Base-by-base conservation (phyloP, 23 tunicate genomes). In the Halocynthia aurantium region DNA sequence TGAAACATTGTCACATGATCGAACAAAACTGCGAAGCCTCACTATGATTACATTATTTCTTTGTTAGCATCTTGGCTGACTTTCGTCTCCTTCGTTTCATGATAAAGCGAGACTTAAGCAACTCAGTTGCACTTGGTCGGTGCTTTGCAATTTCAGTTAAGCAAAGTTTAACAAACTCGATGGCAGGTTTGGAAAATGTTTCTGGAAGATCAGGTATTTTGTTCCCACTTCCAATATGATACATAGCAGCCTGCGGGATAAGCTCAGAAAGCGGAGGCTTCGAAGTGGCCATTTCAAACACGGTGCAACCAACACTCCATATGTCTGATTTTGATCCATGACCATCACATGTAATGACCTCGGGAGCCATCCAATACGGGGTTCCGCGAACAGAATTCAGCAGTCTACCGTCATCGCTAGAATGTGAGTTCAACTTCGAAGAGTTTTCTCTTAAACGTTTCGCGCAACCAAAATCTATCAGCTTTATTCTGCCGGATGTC, bases 291-390 rank as follows among this genome's bases (percentile, higher is more conserved):
- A 92, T 92, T 64, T 92, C 98, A 13, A 77, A 77, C 51, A 92
- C 92, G 44, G 98, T 92, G 71, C 91, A 86, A 8, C 92, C 98
- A n/a, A 92, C 53, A 61, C 92, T 86, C 99, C 99, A 96, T 7
- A 96, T 77, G 76, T 96, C 99, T 7, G 93, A 82, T 61, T 91
- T 86, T 53, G 96, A 89, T 51, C 99, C 99, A 67, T 85, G 76
- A 0, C 86, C 84, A 21, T 87, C 74, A 6, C 87, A 90, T 6
- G 78, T 89, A 54, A 96, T 82, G 9, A 96, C 99, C 63, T 96
- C 99, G 7, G 99, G 99, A 10, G 99, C 99, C 99, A 96, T 96
- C 99, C 99, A 96, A 69, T 80, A 96, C 44, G 99, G 99, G 7
- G 99, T 96, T 6, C 99, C 99, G 7, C 79, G 81, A 63, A 96